Conservation (phyloP, 2,113 vertebrate genomes). For the Lagopus leucura region DNA sequence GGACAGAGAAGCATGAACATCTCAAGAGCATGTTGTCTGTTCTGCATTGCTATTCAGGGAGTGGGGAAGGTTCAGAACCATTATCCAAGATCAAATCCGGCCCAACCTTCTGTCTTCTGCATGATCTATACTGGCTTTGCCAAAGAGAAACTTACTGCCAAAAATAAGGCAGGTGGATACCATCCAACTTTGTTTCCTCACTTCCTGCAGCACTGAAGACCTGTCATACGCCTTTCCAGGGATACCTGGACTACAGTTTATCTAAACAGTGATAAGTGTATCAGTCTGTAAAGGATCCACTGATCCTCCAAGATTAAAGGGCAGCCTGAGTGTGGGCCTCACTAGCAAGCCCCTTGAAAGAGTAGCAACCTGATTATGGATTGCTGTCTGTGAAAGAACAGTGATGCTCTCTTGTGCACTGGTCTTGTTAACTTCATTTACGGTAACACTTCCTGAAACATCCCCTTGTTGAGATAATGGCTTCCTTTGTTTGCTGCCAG, state of each 20-base stretch:
- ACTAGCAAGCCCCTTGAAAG: background rate
- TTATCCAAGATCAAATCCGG: background rate
- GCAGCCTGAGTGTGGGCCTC: background rate
- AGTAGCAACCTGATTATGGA: constrained; percentile 13
- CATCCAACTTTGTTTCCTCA: background rate
- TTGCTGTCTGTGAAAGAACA: background rate
- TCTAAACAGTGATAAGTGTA: background rate
- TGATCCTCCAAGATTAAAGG: constrained; percentile 22
- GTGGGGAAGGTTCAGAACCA: background rate
- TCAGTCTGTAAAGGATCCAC: constrained; percentile 2
- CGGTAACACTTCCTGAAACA: background rate
- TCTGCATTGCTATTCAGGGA: background rate
- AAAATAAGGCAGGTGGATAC: background rate
- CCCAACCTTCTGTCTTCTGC: background rate
- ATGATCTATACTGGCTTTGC: background rate
- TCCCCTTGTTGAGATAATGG: constrained; percentile 19
- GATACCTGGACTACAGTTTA: background rate
- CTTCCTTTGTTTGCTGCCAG: constrained; percentile 37
- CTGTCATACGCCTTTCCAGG: background rate
- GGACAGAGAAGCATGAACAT: background rate
- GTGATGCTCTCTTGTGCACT: background rate
- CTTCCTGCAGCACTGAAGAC: rapidly evolving
- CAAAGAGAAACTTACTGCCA: background rate
- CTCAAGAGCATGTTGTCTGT: background rate
- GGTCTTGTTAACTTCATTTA: constrained; percentile 43